Percentiles rank a stretch among this genome's conserved stretches.
These are phyloP conservation scores for Sceloporus undulatus DNA, from an alignment of 2,113 vertebrate genomes.

Conservation along the genomic window DNA sequence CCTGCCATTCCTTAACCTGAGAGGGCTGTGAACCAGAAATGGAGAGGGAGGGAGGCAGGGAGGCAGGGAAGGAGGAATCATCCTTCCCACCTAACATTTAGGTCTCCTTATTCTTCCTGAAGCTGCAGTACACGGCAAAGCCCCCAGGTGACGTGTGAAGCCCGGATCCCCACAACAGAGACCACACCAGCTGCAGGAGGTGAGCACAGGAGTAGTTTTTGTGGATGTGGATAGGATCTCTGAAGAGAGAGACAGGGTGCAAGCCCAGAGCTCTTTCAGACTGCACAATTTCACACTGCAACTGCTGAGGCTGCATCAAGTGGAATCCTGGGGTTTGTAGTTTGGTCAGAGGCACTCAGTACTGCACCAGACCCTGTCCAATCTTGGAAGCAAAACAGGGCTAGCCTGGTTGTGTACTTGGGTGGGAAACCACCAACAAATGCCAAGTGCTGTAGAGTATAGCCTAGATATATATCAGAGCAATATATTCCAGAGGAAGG, in stretches of 20 bases:
- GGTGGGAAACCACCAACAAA: too few relatives aligned
- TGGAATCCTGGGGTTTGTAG: too few relatives aligned
- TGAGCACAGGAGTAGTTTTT: background rate
- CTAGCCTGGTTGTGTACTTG: too few relatives aligned
- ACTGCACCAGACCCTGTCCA: too few relatives aligned
- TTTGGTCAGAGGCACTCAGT: too few relatives aligned
- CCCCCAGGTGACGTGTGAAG: constrained; percentile 36
- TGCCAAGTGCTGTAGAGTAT: too few relatives aligned
- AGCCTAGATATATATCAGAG: too few relatives aligned
- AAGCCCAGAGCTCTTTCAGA: too few relatives aligned
- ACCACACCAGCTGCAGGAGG: constrained; percentile 32
- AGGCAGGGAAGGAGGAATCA: background rate
- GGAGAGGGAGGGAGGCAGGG: background rate
- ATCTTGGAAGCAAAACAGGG: too few relatives aligned
- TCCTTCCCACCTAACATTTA: background rate
- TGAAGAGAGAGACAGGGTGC: background rate
- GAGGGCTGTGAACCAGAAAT: background rate
- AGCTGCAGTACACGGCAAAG: constrained; percentile 40
- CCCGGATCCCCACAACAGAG: constrained; percentile 26
- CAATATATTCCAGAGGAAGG: too few relatives aligned
- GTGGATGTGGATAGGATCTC: background rate
- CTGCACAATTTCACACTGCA: too few relatives aligned
- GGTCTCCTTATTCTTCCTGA: background rate
- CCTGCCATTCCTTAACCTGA: background rate
- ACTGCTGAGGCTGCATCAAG: background rate